These are phyloP conservation scores for Phaedon cochleariae DNA, from an alignment of 2,888 invertebrate species.

Conservation along the genomic window DNA sequence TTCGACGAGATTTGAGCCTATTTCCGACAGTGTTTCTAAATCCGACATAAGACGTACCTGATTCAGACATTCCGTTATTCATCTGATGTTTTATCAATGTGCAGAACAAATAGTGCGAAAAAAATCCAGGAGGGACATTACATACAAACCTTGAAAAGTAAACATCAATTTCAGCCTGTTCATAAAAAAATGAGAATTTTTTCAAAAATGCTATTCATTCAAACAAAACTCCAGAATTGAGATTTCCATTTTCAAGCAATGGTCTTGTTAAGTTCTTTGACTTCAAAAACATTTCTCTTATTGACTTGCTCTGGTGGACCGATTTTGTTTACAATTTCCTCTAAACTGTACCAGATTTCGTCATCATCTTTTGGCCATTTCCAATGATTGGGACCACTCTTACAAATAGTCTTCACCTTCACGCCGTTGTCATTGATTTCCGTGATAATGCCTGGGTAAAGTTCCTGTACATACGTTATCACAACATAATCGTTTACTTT, in stretches of 20 bases:
- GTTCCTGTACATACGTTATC: conserved; percentile 1
- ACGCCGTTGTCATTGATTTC: background rate
- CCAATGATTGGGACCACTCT: background rate
- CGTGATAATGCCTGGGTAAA: background rate
- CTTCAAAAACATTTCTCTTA: background rate
- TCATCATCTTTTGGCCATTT: conserved; percentile 5
- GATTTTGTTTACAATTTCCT: conserved; percentile 1
- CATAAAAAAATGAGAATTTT: conserved; percentile 2
- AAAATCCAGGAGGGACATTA: too few relatives aligned
- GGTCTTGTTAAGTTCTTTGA: background rate
- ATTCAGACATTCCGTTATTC: conserved; percentile 1
- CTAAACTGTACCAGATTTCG: conserved; percentile 1
- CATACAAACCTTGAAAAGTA: too few relatives aligned
- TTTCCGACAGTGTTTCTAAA: conserved; percentile 5
- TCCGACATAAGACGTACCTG: conserved; percentile 11
- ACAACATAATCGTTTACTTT: conserved; percentile 1
- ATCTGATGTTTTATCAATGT: background rate
- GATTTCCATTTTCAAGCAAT: background rate
- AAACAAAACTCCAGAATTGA: background rate
- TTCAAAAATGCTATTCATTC: background rate
- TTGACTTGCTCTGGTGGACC: background rate
- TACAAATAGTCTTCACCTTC: background rate
- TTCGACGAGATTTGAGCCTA: conserved; percentile 6
- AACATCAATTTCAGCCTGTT: background rate
- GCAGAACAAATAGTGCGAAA: too few relatives aligned